phyloP scores from a whole-genome alignment of 1,140 invertebrate species.

The Streblospio benedicti region DNA sequence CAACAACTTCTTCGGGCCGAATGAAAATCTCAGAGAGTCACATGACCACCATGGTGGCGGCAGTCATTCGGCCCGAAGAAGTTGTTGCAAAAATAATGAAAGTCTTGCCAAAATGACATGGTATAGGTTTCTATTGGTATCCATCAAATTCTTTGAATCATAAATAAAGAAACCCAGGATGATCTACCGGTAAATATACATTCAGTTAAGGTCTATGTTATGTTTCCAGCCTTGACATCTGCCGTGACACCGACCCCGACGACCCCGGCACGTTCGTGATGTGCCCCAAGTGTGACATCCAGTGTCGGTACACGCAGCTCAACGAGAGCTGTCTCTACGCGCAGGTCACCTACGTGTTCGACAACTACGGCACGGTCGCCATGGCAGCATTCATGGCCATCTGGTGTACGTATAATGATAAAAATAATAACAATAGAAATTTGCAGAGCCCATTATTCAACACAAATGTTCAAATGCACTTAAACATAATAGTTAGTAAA shows the following conservation, averaged over 20 bases:
- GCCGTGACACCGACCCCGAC: background rate
- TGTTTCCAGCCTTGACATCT: slow-evolving; percentile 14
- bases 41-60: too few species aligned
- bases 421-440: background rate
- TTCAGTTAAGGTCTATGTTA: too few species aligned
- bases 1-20: too few species aligned
- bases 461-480: background rate
- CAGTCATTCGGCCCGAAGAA: too few species aligned
- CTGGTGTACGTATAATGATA: slow-evolving; percentile 37
- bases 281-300: slow-evolving; percentile 45
- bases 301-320: slow-evolving; percentile 72
- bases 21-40: too few species aligned
- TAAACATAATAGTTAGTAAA: background rate
- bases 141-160: too few species aligned
- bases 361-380: slow-evolving; percentile 91
- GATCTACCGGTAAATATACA: too few species aligned
- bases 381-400: slow-evolving; percentile 97
- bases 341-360: slow-evolving; percentile 84
- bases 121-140: too few species aligned
- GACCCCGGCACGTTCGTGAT: slow-evolving; percentile 23
- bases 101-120: too few species aligned
- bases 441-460: too few species aligned
- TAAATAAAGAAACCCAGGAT: too few species aligned
- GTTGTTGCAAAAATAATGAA: too few species aligned
- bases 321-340: slow-evolving; percentile 81